A percentile compares a stretch with the other conserved stretches of the same genome.
Conservation (phyloP, 30 jellyfish, hydroid and myxozoan genomes). For the Calvadosia cruxmelitensis region DNA sequence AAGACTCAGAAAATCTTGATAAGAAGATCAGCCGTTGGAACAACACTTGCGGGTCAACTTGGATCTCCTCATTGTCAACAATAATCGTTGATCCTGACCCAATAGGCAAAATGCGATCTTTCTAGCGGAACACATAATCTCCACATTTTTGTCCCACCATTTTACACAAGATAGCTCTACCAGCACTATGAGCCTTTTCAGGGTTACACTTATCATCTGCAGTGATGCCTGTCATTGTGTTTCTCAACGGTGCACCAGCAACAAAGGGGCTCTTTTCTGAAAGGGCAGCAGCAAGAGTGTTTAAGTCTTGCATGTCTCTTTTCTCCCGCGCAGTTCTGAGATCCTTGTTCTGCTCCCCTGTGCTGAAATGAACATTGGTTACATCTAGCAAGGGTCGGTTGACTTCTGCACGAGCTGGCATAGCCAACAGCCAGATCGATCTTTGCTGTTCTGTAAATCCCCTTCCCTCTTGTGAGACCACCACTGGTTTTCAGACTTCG, state of each 20-base stretch:
- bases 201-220: too few species aligned
- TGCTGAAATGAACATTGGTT: constrained; percentile 2
- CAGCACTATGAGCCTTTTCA: too few species aligned
- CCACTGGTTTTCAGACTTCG: constrained; percentile 23
- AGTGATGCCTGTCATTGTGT: too few species aligned
- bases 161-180: too few species aligned
- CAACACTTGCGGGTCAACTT: constrained; percentile 11
- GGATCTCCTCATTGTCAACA: constrained; percentile 1
- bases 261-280: too few species aligned
- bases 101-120: too few species aligned
- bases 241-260: too few species aligned
- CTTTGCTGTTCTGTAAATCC: constrained; percentile 16
- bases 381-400: constrained; percentile 28
- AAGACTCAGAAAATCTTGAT: not conserved
- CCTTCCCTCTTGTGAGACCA: constrained; percentile 40
- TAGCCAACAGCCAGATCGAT: constrained; percentile 21
- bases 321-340: constrained; percentile 15
- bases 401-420: constrained; percentile 3
- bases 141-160: too few species aligned
- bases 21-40: constrained; percentile 5
- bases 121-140: too few species aligned
- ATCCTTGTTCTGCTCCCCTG: constrained; percentile 49
- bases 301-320: constrained; percentile 17
- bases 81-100: constrained; percentile 2
- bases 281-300: too few species aligned